Conservation (phyloP, 2,797 vertebrate genomes). For the Darevskia mixta region DNA sequence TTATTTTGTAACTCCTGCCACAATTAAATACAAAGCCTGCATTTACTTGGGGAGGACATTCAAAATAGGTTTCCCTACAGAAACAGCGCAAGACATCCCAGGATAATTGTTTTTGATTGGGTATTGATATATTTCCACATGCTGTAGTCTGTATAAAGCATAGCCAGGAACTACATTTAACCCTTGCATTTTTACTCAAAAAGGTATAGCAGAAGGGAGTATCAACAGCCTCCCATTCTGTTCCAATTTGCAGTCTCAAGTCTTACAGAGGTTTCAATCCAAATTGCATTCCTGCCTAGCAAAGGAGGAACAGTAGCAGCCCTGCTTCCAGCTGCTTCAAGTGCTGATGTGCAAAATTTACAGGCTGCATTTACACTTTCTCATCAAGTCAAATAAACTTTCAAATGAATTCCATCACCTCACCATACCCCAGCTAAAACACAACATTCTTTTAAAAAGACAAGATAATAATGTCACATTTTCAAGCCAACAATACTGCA, state of each 20-base stretch:
- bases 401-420: constrained; percentile 19
- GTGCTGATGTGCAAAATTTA: not conserved
- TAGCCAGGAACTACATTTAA: not conserved
- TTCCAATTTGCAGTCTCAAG: constrained; percentile 9
- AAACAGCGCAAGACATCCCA: not conserved
- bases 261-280: not conserved
- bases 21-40: not conserved
- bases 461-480: not conserved
- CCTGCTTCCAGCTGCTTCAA: constrained; percentile 9
- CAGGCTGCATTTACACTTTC: constrained; percentile 15
- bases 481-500: not conserved
- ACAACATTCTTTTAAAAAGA: not conserved
- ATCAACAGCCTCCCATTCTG: not conserved
- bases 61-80: not conserved
- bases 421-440: not conserved
- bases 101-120: not conserved
- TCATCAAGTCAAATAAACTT: constrained; percentile 12
- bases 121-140: fast-evolving
- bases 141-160: fast-evolving
- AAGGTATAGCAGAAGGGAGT: not conserved
- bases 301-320: not conserved
- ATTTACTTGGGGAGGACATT: not conserved
- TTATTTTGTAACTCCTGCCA: not conserved
- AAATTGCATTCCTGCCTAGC: constrained; percentile 9
- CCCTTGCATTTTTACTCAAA: not conserved